phyloP scores from a whole-genome alignment of 2,797 vertebrate genomes.

The Fratercula arctica region DNA sequence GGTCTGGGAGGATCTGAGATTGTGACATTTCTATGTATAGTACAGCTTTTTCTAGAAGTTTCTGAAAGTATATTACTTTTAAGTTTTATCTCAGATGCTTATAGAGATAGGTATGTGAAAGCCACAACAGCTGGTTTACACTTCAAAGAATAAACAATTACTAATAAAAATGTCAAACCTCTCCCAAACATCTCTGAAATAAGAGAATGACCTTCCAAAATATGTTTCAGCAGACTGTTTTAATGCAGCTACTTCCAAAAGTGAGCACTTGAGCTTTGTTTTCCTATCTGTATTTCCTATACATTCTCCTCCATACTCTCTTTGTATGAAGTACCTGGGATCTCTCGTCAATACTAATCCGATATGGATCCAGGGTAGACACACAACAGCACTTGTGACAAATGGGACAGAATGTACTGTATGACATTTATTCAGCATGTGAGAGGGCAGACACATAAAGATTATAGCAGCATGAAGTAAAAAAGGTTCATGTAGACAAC shows the following conservation, averaged over 20 bases:
- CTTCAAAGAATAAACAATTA: conserved; percentile 22
- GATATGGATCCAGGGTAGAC: background rate
- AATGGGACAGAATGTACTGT: conserved; percentile 14
- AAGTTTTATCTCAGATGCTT: background rate
- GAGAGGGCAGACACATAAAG: conserved; percentile 26
- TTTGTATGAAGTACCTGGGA: background rate
- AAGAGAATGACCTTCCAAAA: background rate
- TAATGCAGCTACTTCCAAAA: background rate
- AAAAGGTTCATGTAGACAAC: background rate
- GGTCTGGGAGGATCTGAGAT: background rate
- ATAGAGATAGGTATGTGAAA: background rate
- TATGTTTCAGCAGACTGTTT: background rate
- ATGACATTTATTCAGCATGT: conserved; percentile 9
- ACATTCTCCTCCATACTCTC: background rate
- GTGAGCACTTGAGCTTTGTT: background rate
- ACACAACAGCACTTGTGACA: background rate
- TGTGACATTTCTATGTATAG: background rate
- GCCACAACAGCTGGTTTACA: conserved; percentile 25
- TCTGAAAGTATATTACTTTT: background rate
- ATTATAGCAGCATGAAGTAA: background rate
- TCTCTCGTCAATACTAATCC: background rate
- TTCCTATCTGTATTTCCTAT: background rate
- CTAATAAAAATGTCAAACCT: background rate
- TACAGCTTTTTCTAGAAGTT: background rate
- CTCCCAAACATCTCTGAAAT: conserved; percentile 7